Conservation (phyloP, 64 coral and sea anemone genomes). For the Astreopora myriophthalma region DNA sequence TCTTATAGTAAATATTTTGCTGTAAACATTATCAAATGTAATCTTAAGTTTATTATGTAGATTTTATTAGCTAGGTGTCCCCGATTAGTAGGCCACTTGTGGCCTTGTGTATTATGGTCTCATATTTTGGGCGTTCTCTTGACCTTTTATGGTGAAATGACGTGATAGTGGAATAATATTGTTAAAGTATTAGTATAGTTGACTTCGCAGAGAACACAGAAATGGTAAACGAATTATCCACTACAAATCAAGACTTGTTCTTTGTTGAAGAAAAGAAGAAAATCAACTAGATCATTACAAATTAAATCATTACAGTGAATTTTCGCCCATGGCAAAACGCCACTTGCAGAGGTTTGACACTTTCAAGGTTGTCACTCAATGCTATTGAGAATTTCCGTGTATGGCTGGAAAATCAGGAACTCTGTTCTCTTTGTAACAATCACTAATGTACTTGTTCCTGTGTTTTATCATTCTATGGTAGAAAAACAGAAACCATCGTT, state of each 20-base stretch:
- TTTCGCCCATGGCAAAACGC: neutral
- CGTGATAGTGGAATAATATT: neutral
- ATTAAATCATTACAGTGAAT: too few species aligned
- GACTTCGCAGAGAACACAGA: neutral
- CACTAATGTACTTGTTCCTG: neutral
- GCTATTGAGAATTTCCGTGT: neutral
- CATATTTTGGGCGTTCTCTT: too few species aligned
- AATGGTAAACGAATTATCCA: neutral
- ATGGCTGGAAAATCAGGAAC: neutral
- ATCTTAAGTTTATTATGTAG: too few species aligned
- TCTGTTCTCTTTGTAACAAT: slow-evolving; percentile 24
- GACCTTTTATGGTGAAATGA: too few species aligned
- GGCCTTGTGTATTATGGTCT: too few species aligned
- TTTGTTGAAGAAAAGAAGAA: neutral
- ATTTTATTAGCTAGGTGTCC: too few species aligned
- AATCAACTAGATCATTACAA: neutral
- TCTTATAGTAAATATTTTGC: too few species aligned
- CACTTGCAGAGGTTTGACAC: neutral
- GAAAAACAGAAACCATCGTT: slow-evolving; percentile 18
- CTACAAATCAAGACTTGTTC: neutral
- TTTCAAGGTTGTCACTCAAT: neutral
- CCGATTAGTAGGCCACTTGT: too few species aligned
- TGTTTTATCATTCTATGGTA: slow-evolving; percentile 56
- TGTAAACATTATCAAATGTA: too few species aligned
- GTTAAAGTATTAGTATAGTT: neutral